Evolutionary conservation across 2,113 vertebrate genomes (phyloP), one percentile per base, ranked within the genome.

Genomic region (Panurus biarmicus): DNA sequence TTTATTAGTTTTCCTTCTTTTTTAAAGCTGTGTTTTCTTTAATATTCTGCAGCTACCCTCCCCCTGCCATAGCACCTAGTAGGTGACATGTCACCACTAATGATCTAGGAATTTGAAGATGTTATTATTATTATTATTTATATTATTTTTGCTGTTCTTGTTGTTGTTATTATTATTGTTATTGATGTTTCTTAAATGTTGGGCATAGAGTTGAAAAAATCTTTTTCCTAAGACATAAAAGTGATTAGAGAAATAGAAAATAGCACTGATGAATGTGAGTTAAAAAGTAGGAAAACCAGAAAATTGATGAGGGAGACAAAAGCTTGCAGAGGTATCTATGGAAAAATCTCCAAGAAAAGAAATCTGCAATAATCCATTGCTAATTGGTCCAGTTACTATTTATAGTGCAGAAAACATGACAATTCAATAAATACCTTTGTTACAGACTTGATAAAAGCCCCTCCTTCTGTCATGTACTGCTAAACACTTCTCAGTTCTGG

Each of bases 111-210:
- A 22, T 62, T 48, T 67, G 10, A 58, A 71, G 66, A 36, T 31
- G 65, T 20, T 71, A 9, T 31, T 38, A 2, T 33, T 36, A 4
- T 44, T 31, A 29, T 53, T 16, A 51, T 51, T 16, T 9, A 29
- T n/a, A n/a, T n/a, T n/a, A n/a, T n/a, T n/a, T n/a, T n/a, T 44
- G 2, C 36, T 45, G 3, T 3, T 48, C 0, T 29, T 81, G 1
- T 45, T 57, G 1, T 76, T 87, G 13, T 40, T 42, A 9, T 28
- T n/a, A 2, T 24, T 44, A 2, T 38, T 48, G 2, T 3, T 44
- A 0, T 28, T 83, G 1, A 45, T 62, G 2, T 79, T 89, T 66
- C 42, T 88, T 50, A 61, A 48, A 28, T 56, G 15, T 44, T 38
- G 26, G 17, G 14, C 19, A 48, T 18, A 53, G 26, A 61, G 45